phyloP scores from a whole-genome alignment of 2,113 vertebrate genomes.

The Upupa epops region DNA sequence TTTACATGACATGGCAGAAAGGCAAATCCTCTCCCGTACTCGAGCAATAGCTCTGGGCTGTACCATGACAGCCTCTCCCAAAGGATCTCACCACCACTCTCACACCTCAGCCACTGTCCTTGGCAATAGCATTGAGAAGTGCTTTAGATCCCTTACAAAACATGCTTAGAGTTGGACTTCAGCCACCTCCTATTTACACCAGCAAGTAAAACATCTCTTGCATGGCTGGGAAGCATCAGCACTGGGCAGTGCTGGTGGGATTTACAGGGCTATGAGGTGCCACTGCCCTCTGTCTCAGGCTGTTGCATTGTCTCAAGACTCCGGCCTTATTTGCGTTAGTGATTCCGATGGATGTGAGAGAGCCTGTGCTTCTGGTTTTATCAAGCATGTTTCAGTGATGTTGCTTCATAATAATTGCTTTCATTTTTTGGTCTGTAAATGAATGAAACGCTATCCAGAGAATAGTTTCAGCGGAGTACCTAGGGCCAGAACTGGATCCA shows the following conservation, averaged over 20 bases:
- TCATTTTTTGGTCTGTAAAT: conserved; percentile 1
- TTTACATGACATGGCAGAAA: background rate
- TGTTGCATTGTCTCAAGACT: background rate
- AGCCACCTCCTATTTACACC: background rate
- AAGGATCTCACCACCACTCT: background rate
- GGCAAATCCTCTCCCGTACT: background rate
- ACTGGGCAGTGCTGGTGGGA: background rate
- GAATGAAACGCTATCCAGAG: background rate
- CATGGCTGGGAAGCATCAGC: background rate
- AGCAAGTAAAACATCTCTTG: background rate
- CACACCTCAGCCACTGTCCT: fast-evolving
- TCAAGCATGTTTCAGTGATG: background rate
- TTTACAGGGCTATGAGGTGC: background rate
- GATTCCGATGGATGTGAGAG: background rate
- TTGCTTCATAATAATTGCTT: background rate
- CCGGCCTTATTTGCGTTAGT: background rate
- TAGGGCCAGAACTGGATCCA: background rate
- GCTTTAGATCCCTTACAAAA: background rate
- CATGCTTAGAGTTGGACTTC: background rate
- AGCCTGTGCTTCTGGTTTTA: background rate
- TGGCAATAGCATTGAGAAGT: background rate
- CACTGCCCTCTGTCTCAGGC: background rate
- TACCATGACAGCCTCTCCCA: fast-evolving
- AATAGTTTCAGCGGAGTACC: background rate
- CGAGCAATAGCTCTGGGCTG: fast-evolving